Conservation (phyloP, 2,113 vertebrate species). For the Fulica atra region DNA sequence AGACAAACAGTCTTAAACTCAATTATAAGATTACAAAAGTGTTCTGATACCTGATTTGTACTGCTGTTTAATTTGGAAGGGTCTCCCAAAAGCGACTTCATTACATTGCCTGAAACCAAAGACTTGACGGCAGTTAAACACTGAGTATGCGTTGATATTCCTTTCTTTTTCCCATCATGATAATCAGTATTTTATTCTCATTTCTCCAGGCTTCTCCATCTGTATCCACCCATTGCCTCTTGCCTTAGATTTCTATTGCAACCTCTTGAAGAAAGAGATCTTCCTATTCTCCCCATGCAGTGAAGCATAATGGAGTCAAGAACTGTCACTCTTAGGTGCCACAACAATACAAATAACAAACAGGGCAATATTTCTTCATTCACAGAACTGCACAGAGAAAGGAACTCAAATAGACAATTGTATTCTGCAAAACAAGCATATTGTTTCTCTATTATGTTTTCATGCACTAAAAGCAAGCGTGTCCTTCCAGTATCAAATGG, state of each 20-base stretch:
- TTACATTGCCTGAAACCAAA: background rate
- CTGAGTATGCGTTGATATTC: background rate
- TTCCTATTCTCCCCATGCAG: background rate
- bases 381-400: background rate
- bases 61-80: background rate
- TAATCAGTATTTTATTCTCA: background rate
- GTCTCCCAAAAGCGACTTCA: background rate
- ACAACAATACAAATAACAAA: background rate
- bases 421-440: background rate
- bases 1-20: background rate
- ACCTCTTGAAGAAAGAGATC: background rate
- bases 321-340: background rate
- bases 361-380: background rate
- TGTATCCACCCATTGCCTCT: background rate
- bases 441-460: background rate
- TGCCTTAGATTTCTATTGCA: background rate
- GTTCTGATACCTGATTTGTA: background rate
- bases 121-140: background rate
- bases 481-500: background rate
- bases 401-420: background rate
- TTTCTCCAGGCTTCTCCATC: background rate
- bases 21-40: background rate
- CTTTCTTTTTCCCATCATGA: background rate
- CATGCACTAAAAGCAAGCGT: background rate
- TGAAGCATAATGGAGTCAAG: background rate